Evolutionary conservation across 2,888 invertebrate genomes (phyloP).

Genomic region (Furcula furcula): DNA sequence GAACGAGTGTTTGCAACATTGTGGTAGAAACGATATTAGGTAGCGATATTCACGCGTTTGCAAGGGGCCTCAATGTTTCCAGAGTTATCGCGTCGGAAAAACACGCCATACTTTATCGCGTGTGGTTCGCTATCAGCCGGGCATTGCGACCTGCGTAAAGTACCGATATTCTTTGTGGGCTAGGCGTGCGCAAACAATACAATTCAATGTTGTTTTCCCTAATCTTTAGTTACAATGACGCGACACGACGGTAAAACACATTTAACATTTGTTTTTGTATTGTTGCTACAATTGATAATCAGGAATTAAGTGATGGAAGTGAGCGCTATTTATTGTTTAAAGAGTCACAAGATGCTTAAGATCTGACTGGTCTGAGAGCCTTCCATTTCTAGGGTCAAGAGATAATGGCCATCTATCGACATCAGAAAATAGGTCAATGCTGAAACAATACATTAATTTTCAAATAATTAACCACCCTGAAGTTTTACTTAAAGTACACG

Average conservation of each 20-base stretch:
- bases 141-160: constrained; percentile 35
- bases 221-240: neutral
- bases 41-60: constrained; percentile 20
- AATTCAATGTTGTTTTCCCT: neutral
- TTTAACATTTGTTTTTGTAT: too few species aligned
- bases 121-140: constrained; percentile 66
- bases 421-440: neutral
- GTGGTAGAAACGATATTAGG: constrained; percentile 16
- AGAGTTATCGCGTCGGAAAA: constrained; percentile 70
- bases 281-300: too few species aligned
- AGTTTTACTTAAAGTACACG: neutral
- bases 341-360: too few species aligned
- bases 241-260: too few species aligned
- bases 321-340: too few species aligned
- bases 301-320: too few species aligned
- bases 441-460: neutral
- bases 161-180: constrained; percentile 18
- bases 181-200: neutral
- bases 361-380: too few species aligned
- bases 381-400: too few species aligned
- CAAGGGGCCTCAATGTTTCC: constrained; percentile 53
- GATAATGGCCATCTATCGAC: too few species aligned
- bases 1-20: constrained; percentile 21
- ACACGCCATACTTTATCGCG: constrained; percentile 66
- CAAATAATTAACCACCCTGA: neutral